Percentiles rank a stretch among this genome's conserved stretches.
phyloP scores from a whole-genome alignment of 1,140 invertebrate species.

The Acromyrmex charruanus region DNA sequence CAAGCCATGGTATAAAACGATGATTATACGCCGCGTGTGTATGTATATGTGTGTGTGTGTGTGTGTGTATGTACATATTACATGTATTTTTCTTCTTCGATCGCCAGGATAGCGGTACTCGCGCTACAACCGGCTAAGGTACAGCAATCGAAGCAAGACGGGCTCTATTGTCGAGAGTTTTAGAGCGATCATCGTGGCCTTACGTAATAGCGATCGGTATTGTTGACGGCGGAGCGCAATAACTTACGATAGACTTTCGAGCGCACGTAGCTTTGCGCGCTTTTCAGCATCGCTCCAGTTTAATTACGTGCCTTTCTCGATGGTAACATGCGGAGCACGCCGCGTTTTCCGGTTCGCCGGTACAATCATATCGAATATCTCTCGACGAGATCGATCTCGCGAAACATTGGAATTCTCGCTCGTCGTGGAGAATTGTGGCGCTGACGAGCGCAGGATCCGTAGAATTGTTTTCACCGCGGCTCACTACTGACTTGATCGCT shows the following conservation, averaged over 20 bases:
- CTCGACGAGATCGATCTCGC: constrained; percentile 68
- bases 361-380: constrained; percentile 73
- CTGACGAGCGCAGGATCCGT: constrained; percentile 1
- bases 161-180: constrained; percentile 71
- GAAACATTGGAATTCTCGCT: constrained; percentile 63
- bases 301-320: constrained; percentile 72
- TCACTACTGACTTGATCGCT: neutral
- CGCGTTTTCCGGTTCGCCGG: constrained; percentile 67
- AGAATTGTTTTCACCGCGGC: constrained; percentile 40
- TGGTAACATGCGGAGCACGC: constrained; percentile 29
- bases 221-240: constrained; percentile 72
- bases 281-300: constrained; percentile 66
- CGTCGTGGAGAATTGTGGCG: constrained; percentile 45
- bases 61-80: neutral
- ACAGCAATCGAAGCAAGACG: constrained; percentile 58
- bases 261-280: constrained; percentile 54
- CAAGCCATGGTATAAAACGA: constrained; percentile 10
- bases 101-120: constrained; percentile 7
- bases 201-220: constrained; percentile 72
- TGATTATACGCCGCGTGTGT: neutral
- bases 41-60: accelerated
- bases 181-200: constrained; percentile 71
- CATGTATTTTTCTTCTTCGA: neutral
- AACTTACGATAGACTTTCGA: constrained; percentile 67
- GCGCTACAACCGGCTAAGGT: constrained; percentile 36